Evolutionary conservation across 2,797 vertebrate species (phyloP).

Genomic region (Chrosomus eos): DNA sequence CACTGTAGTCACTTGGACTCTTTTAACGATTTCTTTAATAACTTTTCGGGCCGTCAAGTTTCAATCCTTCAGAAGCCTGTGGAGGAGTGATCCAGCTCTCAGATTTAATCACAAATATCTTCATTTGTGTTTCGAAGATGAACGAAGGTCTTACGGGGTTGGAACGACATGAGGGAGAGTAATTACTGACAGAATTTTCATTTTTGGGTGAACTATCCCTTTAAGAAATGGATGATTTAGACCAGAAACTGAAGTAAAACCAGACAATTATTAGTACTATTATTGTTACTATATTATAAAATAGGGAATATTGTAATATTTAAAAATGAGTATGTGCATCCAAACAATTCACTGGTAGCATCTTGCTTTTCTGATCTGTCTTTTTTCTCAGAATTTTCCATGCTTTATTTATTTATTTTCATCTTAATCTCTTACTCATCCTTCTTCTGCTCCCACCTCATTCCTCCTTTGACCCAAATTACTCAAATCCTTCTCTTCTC

Average conservation of each 20-base stretch:
- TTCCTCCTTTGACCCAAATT: slow-evolving; percentile 29
- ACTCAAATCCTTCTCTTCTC: slow-evolving; percentile 27
- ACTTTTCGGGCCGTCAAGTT: too few species aligned
- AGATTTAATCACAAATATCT: too few species aligned
- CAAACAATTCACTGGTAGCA: neutral
- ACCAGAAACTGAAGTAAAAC: neutral
- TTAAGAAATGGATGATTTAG: neutral
- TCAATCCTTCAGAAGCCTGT: too few species aligned
- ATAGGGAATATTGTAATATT: neutral
- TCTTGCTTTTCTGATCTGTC: slow-evolving; percentile 22
- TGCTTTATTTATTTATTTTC: neutral
- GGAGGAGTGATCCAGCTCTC: too few species aligned
- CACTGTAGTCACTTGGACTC: too few species aligned
- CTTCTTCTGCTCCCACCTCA: neutral
- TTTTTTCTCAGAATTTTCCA: neutral
- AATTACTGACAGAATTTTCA: too few species aligned
- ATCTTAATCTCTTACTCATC: slow-evolving; percentile 16
- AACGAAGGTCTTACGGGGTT: too few species aligned
- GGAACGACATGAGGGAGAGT: too few species aligned
- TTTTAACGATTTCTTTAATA: too few species aligned
- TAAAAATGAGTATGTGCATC: neutral
- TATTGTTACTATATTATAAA: neutral
- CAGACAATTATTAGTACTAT: too few species aligned
- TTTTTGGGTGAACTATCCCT: too few species aligned
- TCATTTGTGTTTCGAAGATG: too few species aligned